Conservation (phyloP, 1,140 invertebrate species). For the Pomacea maculata region DNA sequence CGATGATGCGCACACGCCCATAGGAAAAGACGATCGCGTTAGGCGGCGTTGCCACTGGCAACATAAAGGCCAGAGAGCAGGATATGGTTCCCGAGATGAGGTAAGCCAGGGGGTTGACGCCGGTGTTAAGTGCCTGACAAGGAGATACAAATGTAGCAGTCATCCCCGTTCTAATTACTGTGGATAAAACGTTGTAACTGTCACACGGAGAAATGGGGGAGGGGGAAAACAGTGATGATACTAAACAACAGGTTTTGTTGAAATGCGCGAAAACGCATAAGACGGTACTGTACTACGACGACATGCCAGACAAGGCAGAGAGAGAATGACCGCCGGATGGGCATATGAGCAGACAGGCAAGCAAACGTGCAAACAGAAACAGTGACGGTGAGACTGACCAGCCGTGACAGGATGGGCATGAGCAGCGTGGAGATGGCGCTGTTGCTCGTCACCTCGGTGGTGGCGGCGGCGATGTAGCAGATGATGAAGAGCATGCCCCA, state of each 20-base stretch:
- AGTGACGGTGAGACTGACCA: slow-evolving; percentile 51
- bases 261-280: no score
- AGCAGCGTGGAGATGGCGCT: slow-evolving; percentile 66
- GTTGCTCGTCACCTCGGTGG: slow-evolving; percentile 68
- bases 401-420: slow-evolving; percentile 63
- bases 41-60: slow-evolving; percentile 87
- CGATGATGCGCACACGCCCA: slow-evolving; percentile 57
- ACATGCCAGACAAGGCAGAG: no score
- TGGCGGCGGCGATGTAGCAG: slow-evolving; percentile 51
- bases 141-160: no score
- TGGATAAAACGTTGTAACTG: no score
- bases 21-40: slow-evolving; percentile 87
- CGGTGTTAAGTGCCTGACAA: slow-evolving; percentile 61
- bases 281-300: no score
- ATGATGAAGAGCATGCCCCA: slow-evolving; percentile 55
- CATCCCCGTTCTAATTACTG: no score
- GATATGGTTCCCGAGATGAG: slow-evolving; percentile 82
- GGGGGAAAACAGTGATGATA: no score
- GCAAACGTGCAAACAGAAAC: no score
- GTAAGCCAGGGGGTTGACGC: slow-evolving; percentile 82
- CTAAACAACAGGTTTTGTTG: no score
- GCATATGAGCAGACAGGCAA: no score
- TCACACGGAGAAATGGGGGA: no score
- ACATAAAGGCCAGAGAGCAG: slow-evolving; percentile 80
- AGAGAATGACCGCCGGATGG: no score